Percentiles rank a stretch among this genome's conserved stretches.
These are phyloP conservation scores for Lasaia peninsularis DNA, from an alignment of 1,140 invertebrate genomes.

Conservation along the genomic window DNA sequence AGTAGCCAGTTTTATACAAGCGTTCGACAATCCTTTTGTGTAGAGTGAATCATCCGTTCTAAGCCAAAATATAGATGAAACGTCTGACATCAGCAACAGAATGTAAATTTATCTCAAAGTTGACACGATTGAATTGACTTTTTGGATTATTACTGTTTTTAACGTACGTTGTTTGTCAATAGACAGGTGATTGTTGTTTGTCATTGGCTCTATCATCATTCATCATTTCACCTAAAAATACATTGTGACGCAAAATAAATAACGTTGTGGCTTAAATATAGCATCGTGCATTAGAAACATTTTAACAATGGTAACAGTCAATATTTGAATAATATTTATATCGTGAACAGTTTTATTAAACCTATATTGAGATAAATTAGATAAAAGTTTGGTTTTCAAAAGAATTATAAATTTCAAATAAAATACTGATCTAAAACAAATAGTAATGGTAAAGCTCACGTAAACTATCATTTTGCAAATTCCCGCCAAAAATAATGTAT, in stretches of 20 bases:
- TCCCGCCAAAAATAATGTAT: too few species aligned
- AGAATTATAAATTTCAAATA: too few species aligned
- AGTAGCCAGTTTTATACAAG: slow-evolving; percentile 4
- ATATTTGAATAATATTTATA: not conserved
- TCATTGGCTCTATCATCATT: not conserved
- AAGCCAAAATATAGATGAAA: slow-evolving; percentile 72
- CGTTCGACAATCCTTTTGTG: slow-evolving; percentile 16
- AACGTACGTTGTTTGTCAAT: slow-evolving; percentile 8
- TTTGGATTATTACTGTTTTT: not conserved
- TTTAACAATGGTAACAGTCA: not conserved
- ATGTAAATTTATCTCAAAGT: slow-evolving; percentile 67
- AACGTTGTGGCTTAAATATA: not conserved
- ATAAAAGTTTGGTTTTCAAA: too few species aligned
- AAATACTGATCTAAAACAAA: too few species aligned
- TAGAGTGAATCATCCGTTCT: slow-evolving; percentile 49
- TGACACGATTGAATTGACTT: not conserved
- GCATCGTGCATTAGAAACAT: not conserved
- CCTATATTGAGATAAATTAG: too few species aligned
- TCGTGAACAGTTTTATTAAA: too few species aligned
- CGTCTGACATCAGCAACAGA: slow-evolving; percentile 70
- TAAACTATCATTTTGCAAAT: too few species aligned
- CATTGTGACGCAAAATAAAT: not conserved
- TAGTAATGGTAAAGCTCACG: too few species aligned
- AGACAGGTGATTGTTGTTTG: slow-evolving; percentile 2
- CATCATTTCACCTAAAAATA: not conserved